These are phyloP conservation scores for Cataglyphis cursor DNA, from an alignment of 2,888 invertebrate genomes.

Conservation along the genomic window DNA sequence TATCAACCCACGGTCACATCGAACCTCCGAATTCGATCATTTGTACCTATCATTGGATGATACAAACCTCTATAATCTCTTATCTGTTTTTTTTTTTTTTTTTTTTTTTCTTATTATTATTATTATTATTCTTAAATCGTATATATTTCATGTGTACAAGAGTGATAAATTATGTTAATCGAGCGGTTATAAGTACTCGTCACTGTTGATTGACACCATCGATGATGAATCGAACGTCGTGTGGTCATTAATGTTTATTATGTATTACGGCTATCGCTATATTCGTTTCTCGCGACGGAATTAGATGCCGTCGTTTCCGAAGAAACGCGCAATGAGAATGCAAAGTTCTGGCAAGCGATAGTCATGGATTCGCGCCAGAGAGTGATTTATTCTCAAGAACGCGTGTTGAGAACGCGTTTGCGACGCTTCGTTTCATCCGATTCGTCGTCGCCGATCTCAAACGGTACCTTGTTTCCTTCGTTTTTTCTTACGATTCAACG, in stretches of 20 bases:
- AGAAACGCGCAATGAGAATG: constrained; percentile 62
- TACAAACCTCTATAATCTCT: constrained; percentile 22
- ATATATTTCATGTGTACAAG: neutral
- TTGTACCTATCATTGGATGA: constrained; percentile 61
- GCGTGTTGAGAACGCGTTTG: constrained; percentile 12
- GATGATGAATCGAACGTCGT: constrained; percentile 29
- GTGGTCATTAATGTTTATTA: neutral
- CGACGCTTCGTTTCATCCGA: constrained; percentile 31
- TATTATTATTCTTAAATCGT: neutral
- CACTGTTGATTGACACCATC: neutral
- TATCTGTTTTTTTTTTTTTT: neutral
- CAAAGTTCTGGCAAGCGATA: constrained; percentile 45
- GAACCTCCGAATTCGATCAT: constrained; percentile 49
- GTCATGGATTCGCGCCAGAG: constrained; percentile 66
- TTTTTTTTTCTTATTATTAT: too few relatives aligned
- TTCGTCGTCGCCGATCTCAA: constrained; percentile 3
- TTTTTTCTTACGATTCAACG: neutral
- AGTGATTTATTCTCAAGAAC: constrained; percentile 59
- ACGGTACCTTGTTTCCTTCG: neutral
- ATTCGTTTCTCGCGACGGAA: constrained; percentile 61
- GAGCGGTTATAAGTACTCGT: neutral
- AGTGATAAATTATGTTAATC: constrained; percentile 5
- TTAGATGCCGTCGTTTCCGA: constrained; percentile 69
- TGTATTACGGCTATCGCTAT: constrained; percentile 49
- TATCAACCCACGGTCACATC: constrained; percentile 76